phyloP scores from a whole-genome alignment of 2,113 vertebrate species.

The Salvelinus fontinalis region DNA sequence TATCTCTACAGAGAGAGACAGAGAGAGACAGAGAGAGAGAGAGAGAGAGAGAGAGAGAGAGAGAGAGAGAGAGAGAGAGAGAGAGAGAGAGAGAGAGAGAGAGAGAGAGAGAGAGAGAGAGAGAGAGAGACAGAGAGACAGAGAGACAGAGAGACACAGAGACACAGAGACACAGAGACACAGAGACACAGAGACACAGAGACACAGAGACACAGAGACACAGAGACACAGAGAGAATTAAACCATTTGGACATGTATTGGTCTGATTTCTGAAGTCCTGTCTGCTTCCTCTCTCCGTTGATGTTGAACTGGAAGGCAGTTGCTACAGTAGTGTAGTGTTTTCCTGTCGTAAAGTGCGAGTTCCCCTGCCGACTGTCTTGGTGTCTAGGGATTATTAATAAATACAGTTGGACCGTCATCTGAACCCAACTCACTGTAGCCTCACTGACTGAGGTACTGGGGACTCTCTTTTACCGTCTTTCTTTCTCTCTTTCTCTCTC shows the following conservation, averaged over 20 bases:
- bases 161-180: no score
- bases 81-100: no score
- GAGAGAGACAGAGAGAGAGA: background rate
- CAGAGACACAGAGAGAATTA: background rate
- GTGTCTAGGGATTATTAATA: slow-evolving; percentile 57
- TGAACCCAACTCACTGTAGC: slow-evolving; percentile 56
- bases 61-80: no score
- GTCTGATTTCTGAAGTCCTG: background rate
- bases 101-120: no score
- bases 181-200: no score
- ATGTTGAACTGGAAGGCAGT: background rate
- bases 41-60: no score
- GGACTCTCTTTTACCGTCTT: slow-evolving; percentile 16
- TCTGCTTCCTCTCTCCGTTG: background rate
- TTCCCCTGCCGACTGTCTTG: background rate
- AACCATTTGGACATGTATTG: background rate
- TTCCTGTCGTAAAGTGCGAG: background rate
- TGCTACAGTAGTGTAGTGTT: background rate
- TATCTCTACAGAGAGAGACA: background rate
- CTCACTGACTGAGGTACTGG: background rate
- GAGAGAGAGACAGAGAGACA: no score
- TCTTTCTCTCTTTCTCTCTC: background rate
- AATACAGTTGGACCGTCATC: slow-evolving; percentile 62
- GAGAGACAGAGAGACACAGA: background rate
- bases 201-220: no score